Percentiles rank a stretch among this genome's conserved stretches.
These are phyloP conservation scores for Ceriagrion tenellum DNA, from an alignment of 2,888 invertebrate species.

Conservation along the genomic window DNA sequence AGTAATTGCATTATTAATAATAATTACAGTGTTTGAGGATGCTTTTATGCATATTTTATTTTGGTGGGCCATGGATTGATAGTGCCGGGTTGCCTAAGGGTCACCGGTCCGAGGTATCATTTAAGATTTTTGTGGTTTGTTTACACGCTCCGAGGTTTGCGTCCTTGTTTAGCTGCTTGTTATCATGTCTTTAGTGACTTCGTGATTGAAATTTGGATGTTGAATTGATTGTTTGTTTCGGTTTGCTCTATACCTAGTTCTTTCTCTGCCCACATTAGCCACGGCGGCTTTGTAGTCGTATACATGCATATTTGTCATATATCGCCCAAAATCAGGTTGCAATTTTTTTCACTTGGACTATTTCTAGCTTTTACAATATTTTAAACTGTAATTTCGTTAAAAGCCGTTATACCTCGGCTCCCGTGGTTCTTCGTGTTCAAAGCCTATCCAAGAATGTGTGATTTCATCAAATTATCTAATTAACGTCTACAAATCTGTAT, in stretches of 20 bases:
- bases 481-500: too few species aligned
- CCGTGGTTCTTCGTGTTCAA: background rate
- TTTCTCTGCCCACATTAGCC: background rate
- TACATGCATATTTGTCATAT: background rate
- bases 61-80: slow-evolving; percentile 46
- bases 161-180: background rate
- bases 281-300: slow-evolving; percentile 5
- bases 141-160: slow-evolving; percentile 29
- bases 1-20: background rate
- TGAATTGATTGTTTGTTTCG: background rate
- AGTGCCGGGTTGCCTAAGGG: slow-evolving; percentile 68
- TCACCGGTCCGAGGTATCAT: slow-evolving; percentile 59
- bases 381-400: background rate
- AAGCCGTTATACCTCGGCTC: background rate
- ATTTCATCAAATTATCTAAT: background rate
- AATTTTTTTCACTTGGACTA: background rate
- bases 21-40: background rate
- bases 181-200: background rate
- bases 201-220: background rate
- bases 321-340: background rate
- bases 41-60: background rate
- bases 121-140: slow-evolving; percentile 47
- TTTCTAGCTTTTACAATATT: background rate
- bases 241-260: background rate
- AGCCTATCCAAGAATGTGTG: background rate